These are phyloP conservation scores for Xestia rhomboidea DNA, from an alignment of 2,888 invertebrate genomes.

Conservation along the genomic window DNA sequence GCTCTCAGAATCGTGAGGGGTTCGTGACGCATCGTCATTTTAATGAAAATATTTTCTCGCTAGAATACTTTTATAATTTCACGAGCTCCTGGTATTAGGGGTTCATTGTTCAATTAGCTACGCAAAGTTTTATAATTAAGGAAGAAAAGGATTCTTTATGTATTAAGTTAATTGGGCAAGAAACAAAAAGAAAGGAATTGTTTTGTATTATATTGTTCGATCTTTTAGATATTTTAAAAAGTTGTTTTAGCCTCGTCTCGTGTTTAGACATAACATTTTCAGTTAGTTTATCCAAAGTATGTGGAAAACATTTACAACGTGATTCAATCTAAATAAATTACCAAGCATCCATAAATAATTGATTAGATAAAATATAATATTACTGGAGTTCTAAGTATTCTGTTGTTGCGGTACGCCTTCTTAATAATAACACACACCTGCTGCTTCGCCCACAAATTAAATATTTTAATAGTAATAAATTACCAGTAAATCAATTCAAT, in stretches of 20 bases:
- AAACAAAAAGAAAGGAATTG: conserved; percentile 5
- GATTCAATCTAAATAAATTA: not conserved
- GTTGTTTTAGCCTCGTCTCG: not conserved
- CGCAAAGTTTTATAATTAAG: conserved; percentile 47
- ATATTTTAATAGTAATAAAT: not conserved
- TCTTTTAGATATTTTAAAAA: not conserved
- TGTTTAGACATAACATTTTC: not conserved
- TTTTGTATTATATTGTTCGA: not conserved
- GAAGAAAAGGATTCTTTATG: conserved; percentile 16
- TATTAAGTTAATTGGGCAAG: conserved; percentile 16
- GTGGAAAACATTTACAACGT: not conserved
- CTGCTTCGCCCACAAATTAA: not conserved
- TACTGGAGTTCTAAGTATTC: not conserved
- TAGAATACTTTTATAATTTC: conserved; percentile 42
- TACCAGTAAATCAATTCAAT: not conserved
- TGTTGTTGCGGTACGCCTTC: not conserved
- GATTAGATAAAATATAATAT: not conserved
- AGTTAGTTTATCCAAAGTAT: not conserved
- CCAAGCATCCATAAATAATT: conserved; percentile 8
- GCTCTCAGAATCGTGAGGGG: conserved; percentile 33
- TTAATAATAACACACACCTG: not conserved
- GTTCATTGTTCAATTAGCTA: conserved; percentile 40
- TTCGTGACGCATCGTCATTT: conserved; percentile 16
- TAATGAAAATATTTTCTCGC: conserved; percentile 43
- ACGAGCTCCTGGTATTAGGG: conserved; percentile 27